phyloP scores from a whole-genome alignment of 2,888 invertebrate genomes.

The Sarcophaga subvicina region DNA sequence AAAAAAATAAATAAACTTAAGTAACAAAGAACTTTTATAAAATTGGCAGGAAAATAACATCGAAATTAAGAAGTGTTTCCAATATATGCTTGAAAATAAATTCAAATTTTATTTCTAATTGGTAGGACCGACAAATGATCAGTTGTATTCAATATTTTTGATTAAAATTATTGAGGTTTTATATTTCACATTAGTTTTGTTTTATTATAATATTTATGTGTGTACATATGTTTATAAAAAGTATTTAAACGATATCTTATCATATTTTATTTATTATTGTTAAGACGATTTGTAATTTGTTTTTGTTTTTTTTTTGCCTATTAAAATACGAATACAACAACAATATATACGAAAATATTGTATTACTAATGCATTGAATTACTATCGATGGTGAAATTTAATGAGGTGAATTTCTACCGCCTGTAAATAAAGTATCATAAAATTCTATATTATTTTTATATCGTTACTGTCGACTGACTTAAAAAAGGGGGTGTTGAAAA shows the following conservation, averaged over 20 bases:
- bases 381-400: background rate
- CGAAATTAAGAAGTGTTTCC: background rate
- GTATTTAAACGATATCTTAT: slow-evolving; percentile 2
- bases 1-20: background rate
- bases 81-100: background rate
- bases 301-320: background rate
- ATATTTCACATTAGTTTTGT: background rate
- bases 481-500: no score
- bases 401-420: background rate
- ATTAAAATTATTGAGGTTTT: background rate
- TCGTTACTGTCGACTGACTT: no score
- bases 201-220: background rate
- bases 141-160: no score
- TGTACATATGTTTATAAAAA: background rate
- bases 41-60: background rate
- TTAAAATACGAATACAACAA: no score
- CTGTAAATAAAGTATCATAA: background rate
- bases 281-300: slow-evolving; percentile 4
- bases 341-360: no score
- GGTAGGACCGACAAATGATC: no score
- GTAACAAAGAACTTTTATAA: background rate
- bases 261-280: slow-evolving; percentile 19
- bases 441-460: no score
- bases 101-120: no score
- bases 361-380: background rate